Base-by-base conservation (phyloP, 1,140 invertebrate genomes). In the Manduca sexta region DNA sequence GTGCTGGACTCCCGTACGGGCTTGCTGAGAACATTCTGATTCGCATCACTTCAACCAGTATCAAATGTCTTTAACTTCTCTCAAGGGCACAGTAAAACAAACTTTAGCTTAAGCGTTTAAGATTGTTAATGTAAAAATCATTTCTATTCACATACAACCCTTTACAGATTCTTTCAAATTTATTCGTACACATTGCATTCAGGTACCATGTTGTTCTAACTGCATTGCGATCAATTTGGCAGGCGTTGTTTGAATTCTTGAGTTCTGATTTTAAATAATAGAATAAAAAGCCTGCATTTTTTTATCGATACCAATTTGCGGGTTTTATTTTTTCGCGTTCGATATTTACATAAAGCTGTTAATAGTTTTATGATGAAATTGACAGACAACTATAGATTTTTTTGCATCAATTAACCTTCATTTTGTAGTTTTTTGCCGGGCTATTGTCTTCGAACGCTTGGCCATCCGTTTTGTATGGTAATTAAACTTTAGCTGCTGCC, bases 1-100 rank as follows among this genome's bases (percentile, higher is more conserved):
- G 60, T 61, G 72, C 69, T 74, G 58, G 77, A 82, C 81, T 84
- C 77, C 81, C 67, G 81, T 83, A 81, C 64, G 58, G 60, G 59
- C 60, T 64, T 64, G 68, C 63, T 63, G 68, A 54, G 65, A 74
- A 76, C 73, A 82, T 69, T 59, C 65, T 73, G 81, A 83, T 84
- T 81, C 69, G 55, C 71, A 84, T 84, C 75, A 66, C 4, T 3
- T 26, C 0, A 0, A 3, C 60, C 45, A 68, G 26, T 12, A 43
- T 30, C 17, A 31, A 2, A 21, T 14, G 21, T 15, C 12, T 4
- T 26, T 43, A 31, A 11, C 11, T 14, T 18, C 0, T 18, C n/a
- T n/a, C 16, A 6, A 0, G 13, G 0, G 1, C 17, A 16, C 31
- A n/a, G 0, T 1, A 45, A 45, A 34, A 45, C 12, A 4, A 5